These are phyloP conservation scores for Gadopsis marmoratus DNA, from an alignment of 2,797 vertebrate species.

Conservation along the genomic window DNA sequence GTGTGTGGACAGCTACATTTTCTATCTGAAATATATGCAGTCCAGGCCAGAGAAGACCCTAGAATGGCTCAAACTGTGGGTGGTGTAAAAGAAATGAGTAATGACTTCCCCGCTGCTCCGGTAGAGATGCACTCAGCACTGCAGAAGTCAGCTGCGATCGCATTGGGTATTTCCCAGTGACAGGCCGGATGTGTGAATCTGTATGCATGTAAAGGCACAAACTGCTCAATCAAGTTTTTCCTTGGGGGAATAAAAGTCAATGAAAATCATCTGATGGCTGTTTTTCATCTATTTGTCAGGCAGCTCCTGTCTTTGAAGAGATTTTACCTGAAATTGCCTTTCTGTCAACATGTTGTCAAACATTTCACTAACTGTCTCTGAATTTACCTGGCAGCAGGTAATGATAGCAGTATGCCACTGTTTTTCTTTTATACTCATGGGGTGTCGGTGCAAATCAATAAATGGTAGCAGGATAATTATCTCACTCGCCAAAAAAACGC, in stretches of 20 bases:
- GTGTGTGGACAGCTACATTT: constrained; percentile 27
- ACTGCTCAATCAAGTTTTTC: constrained; percentile 11
- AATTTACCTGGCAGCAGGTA: constrained; percentile 25
- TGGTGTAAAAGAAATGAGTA: constrained; percentile 43
- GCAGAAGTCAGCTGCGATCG: constrained; percentile 51
- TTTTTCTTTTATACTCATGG: constrained; percentile 20
- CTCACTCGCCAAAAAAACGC: constrained; percentile 26
- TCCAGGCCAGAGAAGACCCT: constrained; percentile 12
- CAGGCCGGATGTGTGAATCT: constrained; percentile 16
- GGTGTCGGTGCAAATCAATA: constrained; percentile 19
- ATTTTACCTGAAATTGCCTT: neutral
- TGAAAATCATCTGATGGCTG: neutral
- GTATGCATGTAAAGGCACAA: constrained; percentile 5
- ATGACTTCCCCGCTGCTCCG: constrained; percentile 38
- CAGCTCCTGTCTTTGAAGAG: constrained; percentile 1
- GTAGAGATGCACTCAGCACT: constrained; percentile 30
- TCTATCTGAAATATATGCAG: constrained; percentile 17
- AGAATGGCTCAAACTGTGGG: constrained; percentile 40
- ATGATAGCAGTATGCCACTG: constrained; percentile 1
- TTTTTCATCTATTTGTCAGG: neutral
- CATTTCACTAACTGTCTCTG: constrained; percentile 15
- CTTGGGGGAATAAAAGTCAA: neutral
- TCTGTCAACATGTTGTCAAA: constrained; percentile 36
- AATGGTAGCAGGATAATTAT: constrained; percentile 31
- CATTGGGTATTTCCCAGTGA: constrained; percentile 27